These are phyloP conservation scores for Eucriotettix oculatus DNA, from an alignment of 2,888 invertebrate genomes.

Conservation along the genomic window DNA sequence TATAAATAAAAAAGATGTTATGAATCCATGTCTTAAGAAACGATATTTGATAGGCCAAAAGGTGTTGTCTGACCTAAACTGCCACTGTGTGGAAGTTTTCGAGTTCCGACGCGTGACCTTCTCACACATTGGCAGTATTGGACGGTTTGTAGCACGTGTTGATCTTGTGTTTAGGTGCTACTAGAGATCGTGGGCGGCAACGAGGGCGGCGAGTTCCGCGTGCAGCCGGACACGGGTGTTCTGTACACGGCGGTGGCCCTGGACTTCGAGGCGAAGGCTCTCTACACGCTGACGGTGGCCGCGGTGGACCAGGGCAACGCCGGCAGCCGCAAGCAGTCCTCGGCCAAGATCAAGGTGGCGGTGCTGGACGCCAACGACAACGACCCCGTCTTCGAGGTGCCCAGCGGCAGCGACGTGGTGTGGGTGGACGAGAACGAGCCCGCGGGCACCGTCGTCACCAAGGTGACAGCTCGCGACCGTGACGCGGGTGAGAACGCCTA, in stretches of 20 bases:
- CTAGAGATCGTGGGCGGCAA: constrained; percentile 86
- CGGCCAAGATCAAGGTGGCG: constrained; percentile 77
- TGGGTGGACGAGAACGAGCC: constrained; percentile 76
- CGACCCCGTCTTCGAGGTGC: constrained; percentile 63
- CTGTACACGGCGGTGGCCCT: constrained; percentile 64
- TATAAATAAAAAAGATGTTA: too few relatives aligned
- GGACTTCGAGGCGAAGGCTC: constrained; percentile 70
- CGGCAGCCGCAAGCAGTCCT: constrained; percentile 69
- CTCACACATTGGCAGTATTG: too few relatives aligned
- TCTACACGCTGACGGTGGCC: constrained; percentile 75
- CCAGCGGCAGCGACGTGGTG: constrained; percentile 24
- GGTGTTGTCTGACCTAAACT: too few relatives aligned
- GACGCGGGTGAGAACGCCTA: constrained; percentile 92
- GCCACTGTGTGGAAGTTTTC: too few relatives aligned
- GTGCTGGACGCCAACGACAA: constrained; percentile 89
- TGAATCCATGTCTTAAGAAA: too few relatives aligned
- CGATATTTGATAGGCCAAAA: too few relatives aligned
- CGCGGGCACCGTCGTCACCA: constrained; percentile 67
- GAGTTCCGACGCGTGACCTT: too few relatives aligned
- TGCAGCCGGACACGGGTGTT: constrained; percentile 80
- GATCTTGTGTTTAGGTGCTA: constrained; percentile 16
- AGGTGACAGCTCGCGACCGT: constrained; percentile 69
- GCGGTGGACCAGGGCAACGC: constrained; percentile 77
- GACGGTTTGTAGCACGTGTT: too few relatives aligned
- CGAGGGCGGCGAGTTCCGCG: constrained; percentile 70